A percentile compares a stretch with the other conserved stretches of the same genome.
These are phyloP conservation scores for Ibidorhyncha struthersii DNA, from an alignment of 2,113 vertebrate genomes.

Conservation along the genomic window DNA sequence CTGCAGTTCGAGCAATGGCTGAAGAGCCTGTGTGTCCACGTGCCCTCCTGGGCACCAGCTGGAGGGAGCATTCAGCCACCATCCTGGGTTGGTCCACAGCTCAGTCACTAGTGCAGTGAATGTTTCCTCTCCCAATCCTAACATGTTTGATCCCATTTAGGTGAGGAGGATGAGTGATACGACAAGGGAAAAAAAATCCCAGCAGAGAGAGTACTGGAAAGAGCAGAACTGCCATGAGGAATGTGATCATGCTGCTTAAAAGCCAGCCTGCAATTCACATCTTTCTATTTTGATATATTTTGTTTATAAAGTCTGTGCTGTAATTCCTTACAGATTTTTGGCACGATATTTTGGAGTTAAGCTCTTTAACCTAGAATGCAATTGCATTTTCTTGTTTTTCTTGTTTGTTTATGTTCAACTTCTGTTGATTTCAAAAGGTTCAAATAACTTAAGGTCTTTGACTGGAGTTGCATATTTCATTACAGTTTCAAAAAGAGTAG, in stretches of 20 bases:
- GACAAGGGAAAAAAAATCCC: background rate
- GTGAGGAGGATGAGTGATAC: background rate
- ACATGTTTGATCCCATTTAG: background rate
- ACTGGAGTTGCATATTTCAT: background rate
- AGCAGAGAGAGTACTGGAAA: background rate
- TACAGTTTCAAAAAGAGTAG: background rate
- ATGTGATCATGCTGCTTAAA: background rate
- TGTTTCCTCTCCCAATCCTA: background rate
- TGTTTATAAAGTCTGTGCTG: background rate
- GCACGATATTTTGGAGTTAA: background rate
- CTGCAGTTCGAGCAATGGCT: background rate
- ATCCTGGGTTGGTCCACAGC: accelerated
- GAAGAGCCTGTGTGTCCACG: accelerated
- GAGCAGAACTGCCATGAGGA: background rate
- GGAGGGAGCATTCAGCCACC: accelerated
- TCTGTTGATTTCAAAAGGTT: background rate
- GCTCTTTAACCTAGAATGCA: background rate
- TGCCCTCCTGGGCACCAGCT: background rate
- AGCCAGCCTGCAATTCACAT: background rate
- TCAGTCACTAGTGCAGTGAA: background rate
- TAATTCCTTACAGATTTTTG: background rate
- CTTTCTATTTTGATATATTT: background rate
- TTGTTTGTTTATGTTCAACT: background rate
- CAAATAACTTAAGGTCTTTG: background rate
- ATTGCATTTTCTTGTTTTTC: background rate